Percentiles rank a stretch among this genome's conserved stretches.
Conservation (phyloP, 2,797 vertebrate species). For the Gadopsis marmoratus region DNA sequence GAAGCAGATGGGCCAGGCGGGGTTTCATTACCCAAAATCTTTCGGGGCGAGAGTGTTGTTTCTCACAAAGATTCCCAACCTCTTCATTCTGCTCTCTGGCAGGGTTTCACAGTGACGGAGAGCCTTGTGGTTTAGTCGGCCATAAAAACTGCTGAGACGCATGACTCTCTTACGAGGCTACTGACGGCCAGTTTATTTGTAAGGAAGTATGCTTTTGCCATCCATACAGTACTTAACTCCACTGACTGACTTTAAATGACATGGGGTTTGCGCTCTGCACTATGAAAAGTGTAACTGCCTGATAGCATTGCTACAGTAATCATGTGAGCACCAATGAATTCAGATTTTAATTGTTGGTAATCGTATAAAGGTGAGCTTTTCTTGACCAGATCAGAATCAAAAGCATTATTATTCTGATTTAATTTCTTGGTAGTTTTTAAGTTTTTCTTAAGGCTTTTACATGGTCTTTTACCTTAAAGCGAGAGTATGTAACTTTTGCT, state of each 20-base stretch:
- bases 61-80: slow-evolving; percentile 55
- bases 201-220: slow-evolving; percentile 12
- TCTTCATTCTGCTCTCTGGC: slow-evolving; percentile 50
- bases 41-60: slow-evolving; percentile 49
- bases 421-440: background rate
- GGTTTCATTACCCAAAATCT: slow-evolving; percentile 64
- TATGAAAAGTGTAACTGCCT: background rate
- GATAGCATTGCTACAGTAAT: background rate
- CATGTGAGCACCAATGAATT: background rate
- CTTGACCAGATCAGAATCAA: background rate
- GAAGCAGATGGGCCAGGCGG: slow-evolving; percentile 64
- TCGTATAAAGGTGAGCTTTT: too few species aligned
- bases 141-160: slow-evolving; percentile 59
- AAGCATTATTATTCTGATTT: background rate
- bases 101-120: slow-evolving; percentile 35
- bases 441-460: background rate
- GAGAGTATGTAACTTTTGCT: background rate
- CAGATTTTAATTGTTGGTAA: background rate
- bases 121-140: slow-evolving; percentile 45
- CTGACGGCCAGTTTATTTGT: slow-evolving; percentile 26
- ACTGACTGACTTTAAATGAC: background rate
- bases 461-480: background rate
- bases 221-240: background rate
- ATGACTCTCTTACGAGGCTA: slow-evolving; percentile 27
- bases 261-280: background rate